Evolutionary conservation across 2,113 vertebrate genomes (phyloP).

Genomic region (Neopipo cinnamomea): DNA sequence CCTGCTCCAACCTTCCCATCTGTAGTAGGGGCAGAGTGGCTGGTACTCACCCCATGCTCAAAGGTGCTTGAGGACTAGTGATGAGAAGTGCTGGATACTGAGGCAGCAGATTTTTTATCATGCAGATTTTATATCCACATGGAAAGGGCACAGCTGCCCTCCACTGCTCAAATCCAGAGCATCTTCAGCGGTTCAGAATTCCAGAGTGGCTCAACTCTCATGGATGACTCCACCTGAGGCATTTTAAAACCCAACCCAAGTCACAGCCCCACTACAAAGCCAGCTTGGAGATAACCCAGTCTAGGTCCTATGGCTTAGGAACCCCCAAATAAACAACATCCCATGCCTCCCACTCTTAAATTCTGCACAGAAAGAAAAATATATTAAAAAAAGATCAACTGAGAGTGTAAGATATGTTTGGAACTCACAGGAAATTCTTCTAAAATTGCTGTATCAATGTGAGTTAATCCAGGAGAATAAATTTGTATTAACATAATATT

Average conservation of each 20-base stretch:
- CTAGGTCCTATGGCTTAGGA: neutral
- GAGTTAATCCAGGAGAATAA: neutral
- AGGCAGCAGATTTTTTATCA: neutral
- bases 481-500: neutral
- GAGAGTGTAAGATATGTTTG: rapidly evolving
- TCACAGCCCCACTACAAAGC: neutral
- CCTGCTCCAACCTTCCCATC: neutral
- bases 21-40: neutral
- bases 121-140: neutral
- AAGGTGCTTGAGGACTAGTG: neutral
- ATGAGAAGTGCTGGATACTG: neutral
- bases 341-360: rapidly evolving
- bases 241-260: neutral
- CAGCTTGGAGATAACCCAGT: neutral
- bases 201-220: neutral
- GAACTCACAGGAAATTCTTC: neutral
- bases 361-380: neutral
- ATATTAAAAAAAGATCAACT: rapidly evolving
- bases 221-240: neutral
- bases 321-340: neutral
- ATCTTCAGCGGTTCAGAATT: neutral
- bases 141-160: neutral
- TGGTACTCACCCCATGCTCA: neutral
- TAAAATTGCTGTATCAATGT: neutral
- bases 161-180: neutral